These are phyloP conservation scores for Cephus cinctus DNA, from an alignment of 1,140 invertebrate species.

Conservation along the genomic window DNA sequence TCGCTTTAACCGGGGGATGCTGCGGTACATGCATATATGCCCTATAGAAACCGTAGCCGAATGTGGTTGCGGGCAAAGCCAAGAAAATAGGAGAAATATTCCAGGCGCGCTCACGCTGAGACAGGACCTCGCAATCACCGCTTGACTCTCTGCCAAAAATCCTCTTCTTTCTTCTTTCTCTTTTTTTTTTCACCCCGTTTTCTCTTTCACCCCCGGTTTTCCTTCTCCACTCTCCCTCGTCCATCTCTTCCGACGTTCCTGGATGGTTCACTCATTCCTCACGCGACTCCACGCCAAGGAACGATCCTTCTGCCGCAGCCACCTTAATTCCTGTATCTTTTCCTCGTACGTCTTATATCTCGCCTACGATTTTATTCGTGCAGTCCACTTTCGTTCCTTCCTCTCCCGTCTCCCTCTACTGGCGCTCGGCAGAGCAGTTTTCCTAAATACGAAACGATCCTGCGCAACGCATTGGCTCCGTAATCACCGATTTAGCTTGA, in stretches of 20 bases:
- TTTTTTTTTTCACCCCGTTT: too few species aligned
- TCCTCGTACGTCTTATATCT: neutral
- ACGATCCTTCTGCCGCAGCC: neutral
- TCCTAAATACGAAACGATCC: slow-evolving; percentile 38
- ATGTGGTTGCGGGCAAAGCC: too few species aligned
- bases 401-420: slow-evolving; percentile 8
- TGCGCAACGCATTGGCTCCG: slow-evolving; percentile 29
- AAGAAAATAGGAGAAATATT: slow-evolving; percentile 44
- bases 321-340: slow-evolving; percentile 3
- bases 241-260: slow-evolving; percentile 7
- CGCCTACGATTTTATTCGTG: too few species aligned
- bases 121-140: slow-evolving; percentile 52
- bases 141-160: slow-evolving; percentile 52
- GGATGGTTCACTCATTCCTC: slow-evolving; percentile 11
- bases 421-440: slow-evolving; percentile 33
- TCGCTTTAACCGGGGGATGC: too few species aligned
- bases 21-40: too few species aligned
- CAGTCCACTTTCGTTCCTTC: too few species aligned
- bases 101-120: slow-evolving; percentile 42
- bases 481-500: slow-evolving; percentile 46
- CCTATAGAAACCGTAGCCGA: too few species aligned
- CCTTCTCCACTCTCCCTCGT: slow-evolving; percentile 18
- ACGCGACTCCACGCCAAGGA: slow-evolving; percentile 2
- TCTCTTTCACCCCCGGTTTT: slow-evolving; percentile 2
- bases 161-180: slow-evolving; percentile 17